Conservation (phyloP, 1,140 invertebrate species). For the Drosophila nebulosa region DNA sequence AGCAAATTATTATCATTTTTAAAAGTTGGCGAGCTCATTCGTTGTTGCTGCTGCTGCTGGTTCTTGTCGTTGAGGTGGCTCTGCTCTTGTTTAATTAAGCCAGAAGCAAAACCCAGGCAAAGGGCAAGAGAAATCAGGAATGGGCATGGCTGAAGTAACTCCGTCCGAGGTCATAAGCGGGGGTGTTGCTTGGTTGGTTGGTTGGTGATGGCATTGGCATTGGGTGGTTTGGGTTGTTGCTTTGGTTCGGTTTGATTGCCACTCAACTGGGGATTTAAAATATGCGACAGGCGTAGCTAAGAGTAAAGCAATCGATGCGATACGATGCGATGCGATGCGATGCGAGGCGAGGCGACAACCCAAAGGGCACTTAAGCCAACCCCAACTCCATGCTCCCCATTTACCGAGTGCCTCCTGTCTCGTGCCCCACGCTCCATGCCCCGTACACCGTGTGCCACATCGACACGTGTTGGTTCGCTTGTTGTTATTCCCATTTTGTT, state of each 20-base stretch:
- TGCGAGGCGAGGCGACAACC: constrained; percentile 20
- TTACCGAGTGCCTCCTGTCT: neutral
- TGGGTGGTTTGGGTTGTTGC: constrained; percentile 15
- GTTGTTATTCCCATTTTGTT: constrained; percentile 17
- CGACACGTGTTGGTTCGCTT: constrained; percentile 62
- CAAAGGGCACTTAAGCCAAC: constrained; percentile 16
- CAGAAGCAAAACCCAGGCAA: constrained; percentile 22
- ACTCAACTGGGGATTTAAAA: constrained; percentile 78
- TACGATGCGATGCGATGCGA: constrained; percentile 29
- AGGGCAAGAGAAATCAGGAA: neutral
- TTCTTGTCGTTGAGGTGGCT: constrained; percentile 59
- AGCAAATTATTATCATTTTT: constrained; percentile 72
- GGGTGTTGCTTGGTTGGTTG: neutral
- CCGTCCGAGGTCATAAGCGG: constrained; percentile 35
- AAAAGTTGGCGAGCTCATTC: constrained; percentile 60
- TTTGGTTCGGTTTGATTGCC: constrained; percentile 63
- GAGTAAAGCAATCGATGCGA: constrained; percentile 59
- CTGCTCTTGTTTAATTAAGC: constrained; percentile 76
- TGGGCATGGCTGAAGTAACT: constrained; percentile 7
- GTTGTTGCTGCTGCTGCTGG: constrained; percentile 4
- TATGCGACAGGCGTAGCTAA: constrained; percentile 70
- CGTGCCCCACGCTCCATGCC: neutral
- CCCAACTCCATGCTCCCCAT: neutral
- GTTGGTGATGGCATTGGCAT: constrained; percentile 21
- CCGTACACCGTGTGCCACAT: neutral